These are phyloP conservation scores for Triops cancriformis DNA, from an alignment of 1,140 invertebrate species.

Conservation along the genomic window DNA sequence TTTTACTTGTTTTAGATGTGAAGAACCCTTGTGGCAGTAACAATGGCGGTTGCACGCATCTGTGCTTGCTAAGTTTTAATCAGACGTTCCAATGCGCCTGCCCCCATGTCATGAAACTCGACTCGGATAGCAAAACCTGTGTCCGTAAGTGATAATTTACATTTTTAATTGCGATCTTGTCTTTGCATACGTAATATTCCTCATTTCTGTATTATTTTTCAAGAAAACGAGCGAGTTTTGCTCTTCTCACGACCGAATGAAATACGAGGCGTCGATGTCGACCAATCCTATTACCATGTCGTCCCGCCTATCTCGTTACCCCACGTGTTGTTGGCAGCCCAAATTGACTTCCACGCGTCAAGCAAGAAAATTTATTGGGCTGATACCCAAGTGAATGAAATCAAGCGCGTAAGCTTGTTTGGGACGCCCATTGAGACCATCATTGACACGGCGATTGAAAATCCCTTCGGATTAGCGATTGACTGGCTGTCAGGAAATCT, in stretches of 20 bases:
- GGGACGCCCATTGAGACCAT: slow-evolving; percentile 57
- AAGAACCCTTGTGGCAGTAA: slow-evolving; percentile 48
- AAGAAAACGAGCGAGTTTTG: slow-evolving; percentile 65
- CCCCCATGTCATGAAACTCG: slow-evolving; percentile 66
- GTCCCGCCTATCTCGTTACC: slow-evolving; percentile 53
- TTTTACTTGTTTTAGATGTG: slow-evolving; percentile 36
- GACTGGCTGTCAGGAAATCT: slow-evolving; percentile 70
- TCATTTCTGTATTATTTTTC: slow-evolving; percentile 34
- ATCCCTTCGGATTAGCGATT: slow-evolving; percentile 52
- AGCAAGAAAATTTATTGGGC: slow-evolving; percentile 67
- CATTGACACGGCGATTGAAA: slow-evolving; percentile 57
- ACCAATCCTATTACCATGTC: slow-evolving; percentile 61
- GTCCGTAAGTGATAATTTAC: slow-evolving; percentile 45
- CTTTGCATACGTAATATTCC: no score
- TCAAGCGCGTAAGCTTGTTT: slow-evolving; percentile 58
- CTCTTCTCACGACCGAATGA: slow-evolving; percentile 63
- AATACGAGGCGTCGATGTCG: slow-evolving; percentile 71
- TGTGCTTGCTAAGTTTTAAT: slow-evolving; percentile 54
- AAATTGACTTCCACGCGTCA: slow-evolving; percentile 58
- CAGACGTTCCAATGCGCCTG: slow-evolving; percentile 58
- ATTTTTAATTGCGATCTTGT: slow-evolving; percentile 3
- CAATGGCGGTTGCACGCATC: slow-evolving; percentile 54
- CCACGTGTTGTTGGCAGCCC: slow-evolving; percentile 50
- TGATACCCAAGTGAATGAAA: slow-evolving; percentile 55
- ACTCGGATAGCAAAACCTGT: slow-evolving; percentile 54